Percentiles rank a stretch among this genome's conserved stretches.
Evolutionary conservation across 2,888 invertebrate species (phyloP).

Genomic region (Calliphora vomitoria): DNA sequence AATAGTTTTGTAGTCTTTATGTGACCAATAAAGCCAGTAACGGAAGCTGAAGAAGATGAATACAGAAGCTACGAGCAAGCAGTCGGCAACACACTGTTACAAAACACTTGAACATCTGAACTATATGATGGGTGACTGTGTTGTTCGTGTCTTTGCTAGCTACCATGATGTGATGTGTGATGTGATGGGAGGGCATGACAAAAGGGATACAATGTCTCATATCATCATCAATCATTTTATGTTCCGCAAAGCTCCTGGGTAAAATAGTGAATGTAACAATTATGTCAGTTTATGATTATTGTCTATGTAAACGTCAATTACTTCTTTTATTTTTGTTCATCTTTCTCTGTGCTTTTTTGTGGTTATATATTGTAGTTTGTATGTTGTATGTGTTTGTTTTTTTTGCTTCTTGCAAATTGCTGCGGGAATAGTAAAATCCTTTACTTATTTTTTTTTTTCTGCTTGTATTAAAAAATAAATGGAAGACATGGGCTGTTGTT

Average conservation of each 20-base stretch:
- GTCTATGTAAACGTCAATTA: conserved; percentile 63
- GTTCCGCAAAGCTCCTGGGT: conserved; percentile 45
- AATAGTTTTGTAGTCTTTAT: conserved; percentile 69
- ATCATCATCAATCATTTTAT: conserved; percentile 69
- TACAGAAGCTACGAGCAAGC: neutral
- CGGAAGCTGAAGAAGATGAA: conserved; percentile 34
- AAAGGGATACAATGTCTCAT: conserved; percentile 49
- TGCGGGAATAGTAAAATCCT: conserved; percentile 24
- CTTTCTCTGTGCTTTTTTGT: neutral
- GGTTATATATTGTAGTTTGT: neutral
- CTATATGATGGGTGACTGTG: neutral
- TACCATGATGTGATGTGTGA: neutral
- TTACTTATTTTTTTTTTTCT: neutral
- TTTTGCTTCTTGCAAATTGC: neutral
- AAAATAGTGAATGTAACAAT: conserved; percentile 61
- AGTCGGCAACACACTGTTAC: neutral
- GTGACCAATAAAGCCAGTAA: conserved; percentile 60
- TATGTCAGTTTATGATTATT: conserved; percentile 69
- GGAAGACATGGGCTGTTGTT: neutral
- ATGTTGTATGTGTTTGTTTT: neutral
- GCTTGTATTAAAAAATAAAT: neutral
- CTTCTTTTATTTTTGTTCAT: conserved; percentile 10
- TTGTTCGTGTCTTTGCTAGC: neutral
- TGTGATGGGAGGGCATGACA: neutral
- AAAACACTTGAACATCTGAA: neutral